Evolutionary conservation across 2,113 vertebrate species (phyloP), one percentile per base, ranked within the genome.

Genomic region (Leptobrachium ailaonicum): DNA sequence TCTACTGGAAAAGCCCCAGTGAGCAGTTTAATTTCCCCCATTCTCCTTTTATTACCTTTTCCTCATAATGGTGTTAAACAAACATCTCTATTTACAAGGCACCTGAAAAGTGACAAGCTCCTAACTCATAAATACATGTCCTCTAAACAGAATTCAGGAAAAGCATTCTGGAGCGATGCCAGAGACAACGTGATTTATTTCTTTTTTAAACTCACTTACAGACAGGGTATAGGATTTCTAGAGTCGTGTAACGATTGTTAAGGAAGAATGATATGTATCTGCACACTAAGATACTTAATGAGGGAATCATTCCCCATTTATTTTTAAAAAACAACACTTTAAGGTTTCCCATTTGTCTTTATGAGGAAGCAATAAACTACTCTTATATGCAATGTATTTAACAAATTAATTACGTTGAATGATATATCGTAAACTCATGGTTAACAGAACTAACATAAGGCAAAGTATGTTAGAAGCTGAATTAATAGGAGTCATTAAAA

Each of bases 81-180:
- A 78, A 78, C 68, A 71, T 63, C 54, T 77, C 42, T 77, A 71
- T 70, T 77, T 71, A 71, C 42, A 78, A 63, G 67, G 54, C 76
- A 78, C 76, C 68, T 78, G 67, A 78, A 78, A 71, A 71, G 67
- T 71, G 56, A 50, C 67, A 78, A 70, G 67, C 76, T 40, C 53
- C 56, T 70, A 70, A 77, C 56, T 66, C 58, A 71, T 62, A 63
- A 78, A 71, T 78, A 50, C 32, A 62, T 14, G 54, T 50, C 75
- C 44, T 77, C 20, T 40, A 40, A 77, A 44, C 41, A 63, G 44
- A 71, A 40, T 77, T 60, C 60, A 20, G 20, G 41, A 58, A 77
- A 58, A 70, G 2, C 20, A 20, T 41, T 50, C 12, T 71, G 76
- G 76, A 78, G 63, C 43, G 2, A 41, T 11, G 53, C 68, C 76